Percentiles rank a stretch among this genome's conserved stretches.
Conservation (phyloP, 2,113 vertebrate genomes). For the Turnix velox region DNA sequence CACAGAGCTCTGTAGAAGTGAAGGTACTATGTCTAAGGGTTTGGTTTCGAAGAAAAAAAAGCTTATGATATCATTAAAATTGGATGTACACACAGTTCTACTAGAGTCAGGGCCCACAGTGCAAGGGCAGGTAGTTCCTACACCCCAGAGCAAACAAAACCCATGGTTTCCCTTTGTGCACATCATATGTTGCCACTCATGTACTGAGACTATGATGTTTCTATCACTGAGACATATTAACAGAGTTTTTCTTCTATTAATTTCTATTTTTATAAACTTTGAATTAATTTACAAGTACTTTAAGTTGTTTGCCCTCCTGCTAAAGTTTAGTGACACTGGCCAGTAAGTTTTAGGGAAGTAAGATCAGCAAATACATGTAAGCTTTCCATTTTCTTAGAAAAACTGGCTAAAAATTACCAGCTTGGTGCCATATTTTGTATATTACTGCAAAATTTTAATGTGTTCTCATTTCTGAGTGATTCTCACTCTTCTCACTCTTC, state of each 20-base stretch:
- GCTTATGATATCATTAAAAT: accelerated
- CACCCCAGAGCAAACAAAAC: neutral
- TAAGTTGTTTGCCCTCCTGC: neutral
- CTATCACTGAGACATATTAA: neutral
- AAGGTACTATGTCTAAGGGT: neutral
- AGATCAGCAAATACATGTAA: neutral
- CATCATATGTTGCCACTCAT: neutral
- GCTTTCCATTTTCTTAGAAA: neutral
- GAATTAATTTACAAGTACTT: neutral
- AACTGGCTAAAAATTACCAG: neutral
- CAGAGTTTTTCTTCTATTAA: neutral
- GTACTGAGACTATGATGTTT: neutral
- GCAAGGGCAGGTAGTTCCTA: neutral
- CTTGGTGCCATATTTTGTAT: neutral
- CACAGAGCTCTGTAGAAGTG: neutral
- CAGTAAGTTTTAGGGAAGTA: neutral
- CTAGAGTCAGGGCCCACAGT: neutral
- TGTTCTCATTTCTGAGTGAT: neutral
- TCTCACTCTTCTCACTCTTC: neutral
- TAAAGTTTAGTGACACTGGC: neutral
- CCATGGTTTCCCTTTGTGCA: neutral
- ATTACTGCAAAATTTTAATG: neutral
- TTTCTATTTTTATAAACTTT: neutral
- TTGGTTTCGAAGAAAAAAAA: neutral
- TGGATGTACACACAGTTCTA: neutral